Base-by-base conservation (phyloP, 2,113 vertebrate genomes). In the Clarias gariepinus region DNA sequence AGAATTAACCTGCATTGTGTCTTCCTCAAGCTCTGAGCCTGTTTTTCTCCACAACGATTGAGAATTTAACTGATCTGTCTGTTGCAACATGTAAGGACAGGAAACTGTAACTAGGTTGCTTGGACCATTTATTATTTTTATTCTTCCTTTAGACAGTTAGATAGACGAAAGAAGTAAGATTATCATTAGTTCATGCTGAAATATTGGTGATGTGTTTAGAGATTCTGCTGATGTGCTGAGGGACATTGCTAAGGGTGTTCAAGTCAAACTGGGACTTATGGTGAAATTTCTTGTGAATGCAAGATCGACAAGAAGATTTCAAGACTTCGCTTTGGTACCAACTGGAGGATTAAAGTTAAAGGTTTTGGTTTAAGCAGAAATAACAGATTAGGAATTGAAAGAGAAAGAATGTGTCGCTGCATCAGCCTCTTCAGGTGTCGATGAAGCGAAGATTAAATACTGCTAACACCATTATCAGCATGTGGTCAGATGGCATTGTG, bases 141-240 rank as follows among this genome's bases (percentile, higher is more conserved):
- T 30, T 60, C 12, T 58, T 80, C 53, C 55, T 30, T 55, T 80
- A 80, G 78, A 57, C 55, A 23, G 77, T 58, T 80, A n/a, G n/a
- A n/a, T 30, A 58, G n/a, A n/a, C n/a, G n/a, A 16, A 58, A 57
- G 18, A 57, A 80, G 47, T n/a, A 6, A 53, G 41, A 76, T 28
- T 18, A n/a, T 25, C 13, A 52, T 53, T 77, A 28, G 2, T 33
- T 69, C 66, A 33, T 19, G 1, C 11, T 4, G 41, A 74, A 47
- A 52, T 74, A 25, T 52, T 23, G 52, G 69, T 73, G 41, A 52
- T 55, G 47, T 53, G 74, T 77, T 77, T 9, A 16, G 73, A 53
- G 47, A 77, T n/a, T 47, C 4, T n/a, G 73, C 1, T 25, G 19
- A 41, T 76, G 69, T 41, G 33, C 18, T 47, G 33, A 74, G 21